Evolutionary conservation across 2,888 invertebrate genomes (phyloP).

Genomic region (Orthonychiurus folsomi): DNA sequence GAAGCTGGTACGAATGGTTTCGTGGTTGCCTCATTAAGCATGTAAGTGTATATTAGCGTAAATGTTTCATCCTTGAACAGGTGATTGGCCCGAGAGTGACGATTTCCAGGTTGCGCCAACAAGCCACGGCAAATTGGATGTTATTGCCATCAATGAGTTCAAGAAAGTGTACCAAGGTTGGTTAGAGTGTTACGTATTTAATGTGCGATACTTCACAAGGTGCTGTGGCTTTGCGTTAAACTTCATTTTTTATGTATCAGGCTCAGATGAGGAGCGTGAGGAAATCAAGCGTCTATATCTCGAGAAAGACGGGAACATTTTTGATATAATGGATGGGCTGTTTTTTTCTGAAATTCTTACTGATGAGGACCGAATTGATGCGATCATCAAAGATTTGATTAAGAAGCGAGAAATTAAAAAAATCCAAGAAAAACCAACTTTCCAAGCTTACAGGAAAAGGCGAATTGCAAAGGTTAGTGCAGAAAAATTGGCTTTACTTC

Average conservation of each 20-base stretch:
- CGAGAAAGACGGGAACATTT: constrained; percentile 32
- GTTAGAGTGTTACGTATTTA: too few species aligned
- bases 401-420: constrained; percentile 23
- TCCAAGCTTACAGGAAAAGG: constrained; percentile 18
- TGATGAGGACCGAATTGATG: constrained; percentile 30
- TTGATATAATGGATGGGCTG: constrained; percentile 32
- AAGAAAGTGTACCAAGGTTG: constrained; percentile 31
- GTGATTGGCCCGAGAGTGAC: constrained; percentile 36
- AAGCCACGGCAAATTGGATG: constrained; percentile 26
- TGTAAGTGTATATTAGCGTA: neutral
- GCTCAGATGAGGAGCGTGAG: constrained; percentile 34
- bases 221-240: neutral
- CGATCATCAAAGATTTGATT: constrained; percentile 28
- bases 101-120: constrained; percentile 19
- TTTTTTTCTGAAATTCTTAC: constrained; percentile 33
- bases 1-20: constrained; percentile 34
- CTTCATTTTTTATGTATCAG: constrained; percentile 13
- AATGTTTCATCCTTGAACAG: constrained; percentile 18
- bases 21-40: too few species aligned
- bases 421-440: constrained; percentile 19
- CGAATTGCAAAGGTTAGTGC: constrained; percentile 31
- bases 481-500: too few species aligned
- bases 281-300: constrained; percentile 34
- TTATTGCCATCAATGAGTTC: constrained; percentile 28
- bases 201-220: neutral